Evolutionary conservation across 2,888 invertebrate genomes (phyloP).

Genomic region (Harmothoe impar): DNA sequence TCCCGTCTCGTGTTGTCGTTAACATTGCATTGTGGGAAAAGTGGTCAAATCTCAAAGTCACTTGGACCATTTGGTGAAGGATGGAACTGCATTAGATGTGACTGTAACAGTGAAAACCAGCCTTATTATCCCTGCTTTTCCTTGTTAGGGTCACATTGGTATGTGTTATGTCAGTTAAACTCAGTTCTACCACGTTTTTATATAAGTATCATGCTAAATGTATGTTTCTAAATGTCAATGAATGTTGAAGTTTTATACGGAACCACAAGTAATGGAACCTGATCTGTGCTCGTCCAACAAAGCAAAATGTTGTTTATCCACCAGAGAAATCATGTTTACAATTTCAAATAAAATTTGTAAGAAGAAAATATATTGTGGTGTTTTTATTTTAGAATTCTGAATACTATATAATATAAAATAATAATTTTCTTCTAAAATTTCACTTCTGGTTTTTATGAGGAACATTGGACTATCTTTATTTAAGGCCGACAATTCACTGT

Average conservation of each 20-base stretch:
- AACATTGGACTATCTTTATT: too few species aligned
- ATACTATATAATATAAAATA: too few species aligned
- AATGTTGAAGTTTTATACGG: background rate
- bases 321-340: constrained; percentile 48
- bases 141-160: too few species aligned
- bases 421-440: too few species aligned
- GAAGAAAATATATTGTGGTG: background rate
- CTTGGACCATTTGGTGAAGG: background rate
- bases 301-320: constrained; percentile 33
- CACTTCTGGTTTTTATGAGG: too few species aligned
- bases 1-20: background rate
- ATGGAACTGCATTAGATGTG: background rate
- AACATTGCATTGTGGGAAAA: background rate
- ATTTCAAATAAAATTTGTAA: constrained; percentile 46
- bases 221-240: constrained; percentile 28
- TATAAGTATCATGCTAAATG: background rate
- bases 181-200: background rate
- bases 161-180: constrained; percentile 42
- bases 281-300: background rate
- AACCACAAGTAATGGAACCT: constrained; percentile 25
- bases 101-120: too few species aligned
- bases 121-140: too few species aligned
- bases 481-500: too few species aligned
- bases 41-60: background rate
- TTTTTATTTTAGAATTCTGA: too few species aligned